Conservation (phyloP, 2,888 invertebrate genomes). For the Tanypteryx hageni region DNA sequence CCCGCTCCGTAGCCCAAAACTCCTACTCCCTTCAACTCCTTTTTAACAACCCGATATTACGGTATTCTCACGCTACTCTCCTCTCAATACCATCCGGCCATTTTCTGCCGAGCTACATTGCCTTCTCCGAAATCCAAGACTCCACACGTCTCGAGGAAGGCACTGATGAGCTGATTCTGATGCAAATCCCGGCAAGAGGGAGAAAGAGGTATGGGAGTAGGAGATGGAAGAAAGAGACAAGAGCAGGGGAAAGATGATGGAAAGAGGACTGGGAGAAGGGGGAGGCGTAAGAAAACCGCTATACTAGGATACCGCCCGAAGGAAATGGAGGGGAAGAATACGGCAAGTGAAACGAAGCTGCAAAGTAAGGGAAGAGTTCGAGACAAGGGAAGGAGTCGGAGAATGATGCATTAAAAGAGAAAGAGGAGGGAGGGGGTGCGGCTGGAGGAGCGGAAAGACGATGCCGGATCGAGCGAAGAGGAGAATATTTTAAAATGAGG, state of each 20-base stretch:
- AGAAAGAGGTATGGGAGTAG: neutral
- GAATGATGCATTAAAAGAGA: too few species aligned
- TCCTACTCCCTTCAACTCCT: neutral
- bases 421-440: too few species aligned
- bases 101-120: conserved; percentile 19
- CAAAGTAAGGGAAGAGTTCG: neutral
- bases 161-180: conserved; percentile 59
- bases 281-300: too few species aligned
- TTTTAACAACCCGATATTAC: neutral
- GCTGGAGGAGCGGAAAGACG: too few species aligned
- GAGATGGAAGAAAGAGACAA: neutral
- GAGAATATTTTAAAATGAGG: too few species aligned
- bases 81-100: neutral
- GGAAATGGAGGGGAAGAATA: too few species aligned
- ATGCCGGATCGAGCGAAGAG: too few species aligned
- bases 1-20: neutral
- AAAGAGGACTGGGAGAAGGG: neutral
- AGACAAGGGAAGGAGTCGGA: neutral
- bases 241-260: neutral
- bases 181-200: conserved; percentile 35
- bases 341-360: neutral
- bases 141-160: neutral
- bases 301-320: too few species aligned
- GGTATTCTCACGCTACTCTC: neutral
- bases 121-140: conserved; percentile 8